Percentiles rank a stretch among this genome's conserved stretches.
These are phyloP conservation scores for Regulus satrapa DNA, from an alignment of 2,113 vertebrate species.

Conservation along the genomic window DNA sequence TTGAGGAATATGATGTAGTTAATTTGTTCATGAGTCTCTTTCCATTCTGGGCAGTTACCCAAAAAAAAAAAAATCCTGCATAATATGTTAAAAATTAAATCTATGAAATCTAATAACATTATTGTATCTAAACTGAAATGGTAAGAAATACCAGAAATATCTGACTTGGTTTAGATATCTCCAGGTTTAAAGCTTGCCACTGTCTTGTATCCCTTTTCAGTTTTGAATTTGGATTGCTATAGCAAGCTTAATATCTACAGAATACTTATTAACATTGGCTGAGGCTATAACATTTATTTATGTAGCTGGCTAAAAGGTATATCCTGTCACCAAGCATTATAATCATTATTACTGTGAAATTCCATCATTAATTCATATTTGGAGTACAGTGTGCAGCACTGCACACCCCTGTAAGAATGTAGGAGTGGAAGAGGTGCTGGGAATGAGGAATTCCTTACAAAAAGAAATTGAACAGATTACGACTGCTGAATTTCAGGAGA, in stretches of 20 bases:
- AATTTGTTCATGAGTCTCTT: neutral
- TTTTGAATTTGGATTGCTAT: neutral
- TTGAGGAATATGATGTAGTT: neutral
- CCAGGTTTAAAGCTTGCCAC: neutral
- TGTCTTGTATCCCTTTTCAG: neutral
- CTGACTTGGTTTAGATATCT: neutral
- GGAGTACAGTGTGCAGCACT: neutral
- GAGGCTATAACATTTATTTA: neutral
- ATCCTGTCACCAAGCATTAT: neutral
- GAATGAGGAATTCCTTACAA: neutral
- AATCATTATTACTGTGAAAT: neutral
- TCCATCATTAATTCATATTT: neutral
- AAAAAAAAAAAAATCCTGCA: neutral
- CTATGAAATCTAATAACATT: neutral
- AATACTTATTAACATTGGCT: neutral
- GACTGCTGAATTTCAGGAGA: neutral
- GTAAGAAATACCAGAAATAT: neutral
- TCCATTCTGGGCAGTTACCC: neutral
- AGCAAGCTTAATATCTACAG: neutral
- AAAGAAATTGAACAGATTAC: neutral
- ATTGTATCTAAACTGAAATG: neutral
- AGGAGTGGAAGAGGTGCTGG: neutral
- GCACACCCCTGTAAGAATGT: neutral
- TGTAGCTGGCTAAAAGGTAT: neutral
- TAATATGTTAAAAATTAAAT: neutral